phyloP scores from a whole-genome alignment of 2,113 vertebrate genomes.

The Sus scrofa region T2T-Sscrofa CM000817.6:165408501-165409000 shows the following conservation, averaged over 20 bases:
- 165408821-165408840: slow-evolving; percentile 66
- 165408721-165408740: slow-evolving; percentile 79
- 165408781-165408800: slow-evolving; percentile 52
- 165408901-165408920: slow-evolving; percentile 71
- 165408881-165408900: slow-evolving; percentile 71
- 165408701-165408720: slow-evolving; percentile 72
- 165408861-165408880: slow-evolving; percentile 71
- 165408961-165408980: slow-evolving; percentile 57
- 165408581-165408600: slow-evolving; percentile 76
- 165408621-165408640: slow-evolving; percentile 75
- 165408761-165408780: slow-evolving; percentile 73
- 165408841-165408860: slow-evolving; percentile 70
- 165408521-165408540: slow-evolving; percentile 74
- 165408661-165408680: slow-evolving; percentile 85
- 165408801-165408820: slow-evolving; percentile 46
- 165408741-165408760: slow-evolving; percentile 71
- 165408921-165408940: slow-evolving; percentile 63
- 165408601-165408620: slow-evolving; percentile 80
- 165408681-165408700: slow-evolving; percentile 79
- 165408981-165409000: neutral
- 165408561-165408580: slow-evolving; percentile 81
- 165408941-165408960: slow-evolving; percentile 65
- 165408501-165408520: slow-evolving; percentile 75
- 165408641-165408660: slow-evolving; percentile 76
- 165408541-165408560: slow-evolving; percentile 78